Conservation (phyloP, 2,797 vertebrate genomes). For the Aplochiton taeniatus region DNA sequence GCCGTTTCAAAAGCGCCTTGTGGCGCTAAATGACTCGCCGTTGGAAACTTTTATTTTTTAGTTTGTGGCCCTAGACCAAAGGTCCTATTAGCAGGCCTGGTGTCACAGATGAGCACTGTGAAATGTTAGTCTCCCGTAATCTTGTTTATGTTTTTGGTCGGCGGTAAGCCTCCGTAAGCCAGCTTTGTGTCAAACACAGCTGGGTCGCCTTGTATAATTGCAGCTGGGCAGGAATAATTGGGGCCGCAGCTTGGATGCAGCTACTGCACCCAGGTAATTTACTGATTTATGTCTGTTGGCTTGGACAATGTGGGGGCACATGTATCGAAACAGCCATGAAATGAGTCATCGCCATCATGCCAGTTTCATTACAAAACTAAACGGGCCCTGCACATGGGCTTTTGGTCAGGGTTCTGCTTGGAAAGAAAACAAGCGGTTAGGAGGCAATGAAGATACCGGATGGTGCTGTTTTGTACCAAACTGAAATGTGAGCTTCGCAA, state of each 20-base stretch:
- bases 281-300: constrained; percentile 66
- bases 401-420: too few relatives aligned
- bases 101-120: constrained; percentile 42
- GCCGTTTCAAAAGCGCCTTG: constrained; percentile 12
- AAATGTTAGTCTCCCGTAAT: constrained; percentile 62
- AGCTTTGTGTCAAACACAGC: constrained; percentile 72
- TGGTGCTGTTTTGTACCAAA: too few relatives aligned
- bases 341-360: constrained; percentile 37
- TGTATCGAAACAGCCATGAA: constrained; percentile 41
- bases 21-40: neutral
- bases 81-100: constrained; percentile 47
- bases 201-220: constrained; percentile 67
- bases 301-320: constrained; percentile 37
- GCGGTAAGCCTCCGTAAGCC: constrained; percentile 58
- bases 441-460: too few relatives aligned
- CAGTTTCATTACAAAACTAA: constrained; percentile 15
- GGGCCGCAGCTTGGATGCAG: constrained; percentile 64
- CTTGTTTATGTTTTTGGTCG: constrained; percentile 71
- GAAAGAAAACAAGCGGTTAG: too few relatives aligned
- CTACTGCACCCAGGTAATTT: constrained; percentile 72
- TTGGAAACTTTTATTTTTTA: neutral
- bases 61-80: constrained; percentile 24
- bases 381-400: too few relatives aligned
- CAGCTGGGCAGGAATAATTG: constrained; percentile 73
- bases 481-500: too few relatives aligned